Evolutionary conservation across 2,797 vertebrate genomes (phyloP).

Genomic region (Lophius americanus): DNA sequence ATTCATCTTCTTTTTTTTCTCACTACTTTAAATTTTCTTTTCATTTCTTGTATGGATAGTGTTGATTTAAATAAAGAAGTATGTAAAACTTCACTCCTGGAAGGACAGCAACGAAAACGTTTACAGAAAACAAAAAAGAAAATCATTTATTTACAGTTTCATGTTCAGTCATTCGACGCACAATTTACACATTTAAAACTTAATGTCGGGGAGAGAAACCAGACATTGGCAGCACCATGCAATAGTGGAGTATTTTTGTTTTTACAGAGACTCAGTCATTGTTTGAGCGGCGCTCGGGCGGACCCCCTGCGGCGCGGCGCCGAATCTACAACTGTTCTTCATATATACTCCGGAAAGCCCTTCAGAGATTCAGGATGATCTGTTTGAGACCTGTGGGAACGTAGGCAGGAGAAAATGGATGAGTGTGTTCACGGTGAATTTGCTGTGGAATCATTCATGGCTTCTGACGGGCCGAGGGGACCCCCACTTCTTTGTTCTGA

Average conservation of each 20-base stretch:
- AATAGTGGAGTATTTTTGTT: constrained; percentile 63
- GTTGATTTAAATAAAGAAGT: too few species aligned
- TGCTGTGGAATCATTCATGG: constrained; percentile 24
- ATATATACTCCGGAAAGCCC: too few species aligned
- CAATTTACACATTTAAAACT: constrained; percentile 75
- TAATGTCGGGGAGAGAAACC: constrained; percentile 45
- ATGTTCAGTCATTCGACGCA: constrained; percentile 71
- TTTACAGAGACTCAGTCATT: constrained; percentile 48
- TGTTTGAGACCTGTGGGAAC: constrained; percentile 65
- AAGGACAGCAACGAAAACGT: constrained; percentile 26
- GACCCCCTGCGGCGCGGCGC: constrained; percentile 50
- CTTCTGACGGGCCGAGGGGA: constrained; percentile 9
- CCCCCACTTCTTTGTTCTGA: constrained; percentile 8
- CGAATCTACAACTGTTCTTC: constrained; percentile 44
- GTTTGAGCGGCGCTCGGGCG: constrained; percentile 34
- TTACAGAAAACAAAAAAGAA: constrained; percentile 57
- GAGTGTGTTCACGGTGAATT: constrained; percentile 21
- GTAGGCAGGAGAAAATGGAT: constrained; percentile 55
- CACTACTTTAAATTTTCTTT: background rate
- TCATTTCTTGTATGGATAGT: background rate
- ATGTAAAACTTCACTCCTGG: background rate
- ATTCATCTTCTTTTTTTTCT: background rate
- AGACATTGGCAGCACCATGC: constrained; percentile 69
- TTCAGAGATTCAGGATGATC: constrained; percentile 31
- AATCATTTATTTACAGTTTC: constrained; percentile 83